Conservation (phyloP, 2,113 vertebrate genomes). For the Saguinus midas region DNA sequence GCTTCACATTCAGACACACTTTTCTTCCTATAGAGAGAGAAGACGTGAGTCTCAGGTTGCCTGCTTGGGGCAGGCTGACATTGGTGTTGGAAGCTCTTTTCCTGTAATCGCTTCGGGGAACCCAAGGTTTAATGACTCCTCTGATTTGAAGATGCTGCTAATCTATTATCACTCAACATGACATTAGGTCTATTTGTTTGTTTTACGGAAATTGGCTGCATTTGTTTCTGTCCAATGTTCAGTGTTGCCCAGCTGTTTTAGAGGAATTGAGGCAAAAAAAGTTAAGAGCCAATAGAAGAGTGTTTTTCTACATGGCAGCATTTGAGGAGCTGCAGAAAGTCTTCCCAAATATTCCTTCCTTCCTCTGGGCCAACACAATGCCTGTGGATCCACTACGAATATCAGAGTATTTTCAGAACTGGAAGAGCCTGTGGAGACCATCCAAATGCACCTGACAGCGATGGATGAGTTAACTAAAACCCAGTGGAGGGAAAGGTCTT, state of each 20-base stretch:
- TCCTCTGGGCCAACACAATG: not conserved
- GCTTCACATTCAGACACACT: not conserved
- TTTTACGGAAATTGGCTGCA: conserved; percentile 52
- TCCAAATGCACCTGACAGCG: not conserved
- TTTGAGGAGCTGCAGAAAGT: not conserved
- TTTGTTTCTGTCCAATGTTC: conserved; percentile 43
- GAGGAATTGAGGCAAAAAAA: not conserved
- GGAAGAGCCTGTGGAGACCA: not conserved
- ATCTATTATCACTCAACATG: conserved; percentile 27
- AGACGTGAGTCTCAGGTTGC: not conserved
- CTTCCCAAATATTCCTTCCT: not conserved
- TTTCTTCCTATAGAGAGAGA: not conserved
- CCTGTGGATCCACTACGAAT: not conserved
- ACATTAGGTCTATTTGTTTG: conserved; percentile 15
- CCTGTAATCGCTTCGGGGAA: not conserved
- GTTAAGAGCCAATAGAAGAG: not conserved
- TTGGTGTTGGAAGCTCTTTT: not conserved
- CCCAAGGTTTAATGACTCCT: not conserved
- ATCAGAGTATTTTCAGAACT: not conserved
- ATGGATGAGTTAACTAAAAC: not conserved
- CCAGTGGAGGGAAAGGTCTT: not conserved
- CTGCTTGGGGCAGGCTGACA: accelerated
- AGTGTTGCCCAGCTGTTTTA: not conserved
- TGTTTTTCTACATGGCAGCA: not conserved
- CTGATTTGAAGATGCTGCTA: not conserved